Conservation (phyloP, 2,113 vertebrate genomes). For the Mirounga angustirostris region DNA sequence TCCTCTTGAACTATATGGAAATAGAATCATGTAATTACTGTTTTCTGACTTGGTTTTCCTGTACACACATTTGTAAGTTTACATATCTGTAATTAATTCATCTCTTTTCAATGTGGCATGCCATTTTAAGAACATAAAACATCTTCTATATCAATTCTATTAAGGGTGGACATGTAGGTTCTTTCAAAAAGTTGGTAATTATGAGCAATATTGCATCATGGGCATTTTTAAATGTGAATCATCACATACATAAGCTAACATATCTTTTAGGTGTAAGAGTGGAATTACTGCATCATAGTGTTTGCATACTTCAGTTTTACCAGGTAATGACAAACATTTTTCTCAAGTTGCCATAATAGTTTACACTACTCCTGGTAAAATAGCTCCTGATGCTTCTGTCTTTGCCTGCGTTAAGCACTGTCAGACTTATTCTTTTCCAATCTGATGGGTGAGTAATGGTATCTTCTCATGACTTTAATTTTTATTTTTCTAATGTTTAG, state of each 20-base stretch:
- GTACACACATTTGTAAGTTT: not conserved
- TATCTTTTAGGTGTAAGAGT: not conserved
- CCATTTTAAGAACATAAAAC: not conserved
- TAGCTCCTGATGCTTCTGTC: not conserved
- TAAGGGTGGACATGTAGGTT: not conserved
- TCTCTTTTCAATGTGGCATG: not conserved
- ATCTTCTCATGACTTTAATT: not conserved
- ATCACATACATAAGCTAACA: not conserved
- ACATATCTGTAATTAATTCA: not conserved
- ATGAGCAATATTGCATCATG: not conserved
- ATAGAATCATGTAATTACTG: not conserved
- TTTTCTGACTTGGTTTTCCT: constrained; percentile 45
- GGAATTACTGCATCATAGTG: not conserved
- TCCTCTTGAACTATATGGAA: not conserved
- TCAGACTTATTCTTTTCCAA: not conserved
- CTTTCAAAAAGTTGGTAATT: constrained; percentile 20
- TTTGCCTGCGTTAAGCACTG: not conserved
- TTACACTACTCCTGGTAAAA: not conserved
- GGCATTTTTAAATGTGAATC: not conserved
- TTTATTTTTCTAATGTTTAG: not conserved
- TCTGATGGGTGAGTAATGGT: not conserved
- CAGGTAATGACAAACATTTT: not conserved
- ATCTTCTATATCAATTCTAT: not conserved
- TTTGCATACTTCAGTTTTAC: constrained; percentile 8
- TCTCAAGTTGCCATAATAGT: not conserved